Percentiles rank a stretch among this genome's conserved stretches.
Evolutionary conservation across 1,140 invertebrate genomes (phyloP).

Genomic region (Drosophila grimshawi): DNA sequence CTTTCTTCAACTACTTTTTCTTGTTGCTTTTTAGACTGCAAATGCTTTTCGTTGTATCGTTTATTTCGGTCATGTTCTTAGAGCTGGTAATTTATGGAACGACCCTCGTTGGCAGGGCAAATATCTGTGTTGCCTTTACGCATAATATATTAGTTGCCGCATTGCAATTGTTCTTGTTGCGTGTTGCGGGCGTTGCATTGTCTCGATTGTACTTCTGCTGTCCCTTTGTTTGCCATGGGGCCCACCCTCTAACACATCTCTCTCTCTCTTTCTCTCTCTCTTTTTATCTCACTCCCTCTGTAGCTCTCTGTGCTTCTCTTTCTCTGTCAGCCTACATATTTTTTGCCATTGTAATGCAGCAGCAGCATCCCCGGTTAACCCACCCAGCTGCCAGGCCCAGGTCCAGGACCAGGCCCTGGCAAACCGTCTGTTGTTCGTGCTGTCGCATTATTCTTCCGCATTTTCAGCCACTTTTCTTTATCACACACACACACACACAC

Average conservation of each 20-base stretch:
- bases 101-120: constrained; percentile 27
- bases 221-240: no score
- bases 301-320: not conserved
- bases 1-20: no score
- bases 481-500: constrained; percentile 36
- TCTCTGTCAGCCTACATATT: constrained; percentile 57
- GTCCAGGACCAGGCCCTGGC: not conserved
- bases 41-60: not conserved
- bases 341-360: constrained; percentile 68
- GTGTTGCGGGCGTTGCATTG: constrained; percentile 77
- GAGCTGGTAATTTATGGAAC: not conserved
- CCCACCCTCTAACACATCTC: not conserved
- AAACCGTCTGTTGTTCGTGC: constrained; percentile 70
- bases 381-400: constrained; percentile 22
- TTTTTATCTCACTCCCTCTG: not conserved
- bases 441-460: constrained; percentile 83
- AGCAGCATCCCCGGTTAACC: not conserved
- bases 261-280: not conserved
- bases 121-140: constrained; percentile 60
- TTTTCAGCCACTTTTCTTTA: constrained; percentile 83
- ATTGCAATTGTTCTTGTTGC: constrained; percentile 74
- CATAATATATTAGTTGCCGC: constrained; percentile 81
- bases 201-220: constrained; percentile 42
- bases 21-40: not conserved
- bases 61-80: not conserved